Base-by-base conservation (phyloP, 2,797 vertebrate genomes). In the Hoplostethus mediterraneus region DNA sequence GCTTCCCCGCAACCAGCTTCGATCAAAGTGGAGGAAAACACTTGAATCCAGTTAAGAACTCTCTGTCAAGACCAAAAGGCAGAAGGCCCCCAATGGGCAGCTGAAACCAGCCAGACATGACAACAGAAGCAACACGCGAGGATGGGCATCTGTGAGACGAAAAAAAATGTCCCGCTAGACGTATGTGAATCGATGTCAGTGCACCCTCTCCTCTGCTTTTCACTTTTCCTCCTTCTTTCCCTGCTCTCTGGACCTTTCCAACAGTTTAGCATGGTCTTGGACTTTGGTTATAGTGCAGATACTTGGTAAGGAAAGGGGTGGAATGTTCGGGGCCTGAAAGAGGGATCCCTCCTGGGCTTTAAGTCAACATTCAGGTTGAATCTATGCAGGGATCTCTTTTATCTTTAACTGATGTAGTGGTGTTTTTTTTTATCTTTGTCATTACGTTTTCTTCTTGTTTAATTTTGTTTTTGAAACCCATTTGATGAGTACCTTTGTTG, bases 381-480 rank as follows among this genome's bases (percentile, higher is more conserved):
- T 88, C 52, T 80, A 73, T 84, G 87, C 92, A 92, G 93, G 91
- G 91, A 90, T 85, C 84, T 79, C 36, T 42, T 17, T 52, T 71
- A 7, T 72, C 30, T 58, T 67, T 75, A 25, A 11, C 9, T 38
- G 12, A 9, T 31, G 38, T 57, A 33, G 17, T 9, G n/a, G 47
- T 52, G n/a, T n/a, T 17, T 70, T 63, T 38, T 69, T 53, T 52
- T 72, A 49, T 25, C 45, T 48, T 10, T 74, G 21, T 80, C 61
- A 12, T 61, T 40, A 8, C 57, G 60, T 84, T 64, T 65, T 48
- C 38, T 70, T 70, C 9, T 31, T 25, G 67, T 67, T 83, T 33
- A 49, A 33, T 25, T 14, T 78, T 61, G 53, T 47, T 82, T 80
- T 83, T 80, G 63, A 31, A 42, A 25, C 49, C 42, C 45, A 67